Base-by-base conservation (phyloP, 2,797 vertebrate genomes). In the Tamandua tetradactyla region DNA sequence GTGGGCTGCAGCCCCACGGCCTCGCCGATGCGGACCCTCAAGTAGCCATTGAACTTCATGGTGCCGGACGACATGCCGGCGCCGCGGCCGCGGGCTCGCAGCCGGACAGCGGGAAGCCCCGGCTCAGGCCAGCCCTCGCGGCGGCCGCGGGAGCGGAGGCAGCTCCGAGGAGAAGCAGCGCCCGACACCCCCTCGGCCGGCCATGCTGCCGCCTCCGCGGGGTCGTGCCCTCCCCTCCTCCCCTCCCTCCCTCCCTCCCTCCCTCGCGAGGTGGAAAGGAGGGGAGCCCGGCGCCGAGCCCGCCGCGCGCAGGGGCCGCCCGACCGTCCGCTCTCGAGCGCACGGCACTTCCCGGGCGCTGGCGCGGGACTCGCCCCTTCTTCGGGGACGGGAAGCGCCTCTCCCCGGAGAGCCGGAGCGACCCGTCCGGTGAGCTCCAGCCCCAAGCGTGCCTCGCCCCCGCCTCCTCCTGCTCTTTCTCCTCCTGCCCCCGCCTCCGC, bases 11-110 rank as follows among this genome's bases (percentile, higher is more conserved):
- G 98, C 82, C 98, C 99, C 98, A 99, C 98, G 0, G 99, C 99
- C 98, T 99, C 99, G 5, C 99, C 99, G 55, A 99, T 99, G 64
- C 99, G 99, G 86, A 99, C 98, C 98, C 99, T 99, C 97, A 99
- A 95, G 92, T 98, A 99, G 32, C 99, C 99, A 96, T 98, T 99
- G 98, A 99, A 99, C 98, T 99, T 99, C 99, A 99, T 99, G n/a
- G 98, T 95, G 80, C 97, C 95, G 61, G 98, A 98, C 98, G 98
- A 98, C 94, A 96, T 96, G 86, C 93, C 96, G 68, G 57, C n/a
- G 89, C 84, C 64, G 47, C 83, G 7, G 79, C 61, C 79, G 68
- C 89, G 23, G 85, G 44, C 82, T 78, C 59, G 30, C 86, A 12
- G 94, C 42, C 25, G 62, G 86, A 44, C 49, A 90, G 85, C 86